Percentiles rank a stretch among this genome's conserved stretches.
Evolutionary conservation across 2,113 vertebrate genomes (phyloP).

Genomic region (Alaudala cheleensis): DNA sequence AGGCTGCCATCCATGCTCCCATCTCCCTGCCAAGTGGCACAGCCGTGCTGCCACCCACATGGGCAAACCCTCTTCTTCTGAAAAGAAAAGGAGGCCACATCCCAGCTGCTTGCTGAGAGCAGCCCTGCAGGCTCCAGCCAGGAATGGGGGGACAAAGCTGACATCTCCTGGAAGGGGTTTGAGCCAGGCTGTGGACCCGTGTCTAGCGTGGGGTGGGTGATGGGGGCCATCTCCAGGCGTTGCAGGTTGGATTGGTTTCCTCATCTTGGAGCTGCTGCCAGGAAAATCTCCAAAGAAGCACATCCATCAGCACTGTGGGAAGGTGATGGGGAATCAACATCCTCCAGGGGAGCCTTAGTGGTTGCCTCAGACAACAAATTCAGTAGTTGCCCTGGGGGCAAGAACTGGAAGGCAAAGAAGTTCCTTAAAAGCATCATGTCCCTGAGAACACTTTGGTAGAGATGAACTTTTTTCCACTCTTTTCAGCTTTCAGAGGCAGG

Average conservation of each 20-base stretch:
- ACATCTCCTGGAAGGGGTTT: accelerated
- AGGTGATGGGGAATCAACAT: background rate
- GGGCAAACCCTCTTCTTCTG: background rate
- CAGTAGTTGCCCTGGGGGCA: background rate
- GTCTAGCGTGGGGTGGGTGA: background rate
- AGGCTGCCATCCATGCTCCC: background rate
- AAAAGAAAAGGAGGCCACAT: background rate
- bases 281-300: background rate
- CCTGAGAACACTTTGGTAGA: background rate
- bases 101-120: background rate
- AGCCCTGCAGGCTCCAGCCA: background rate
- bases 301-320: background rate
- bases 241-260: background rate
- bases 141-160: accelerated
- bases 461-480: background rate
- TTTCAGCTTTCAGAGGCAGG: background rate
- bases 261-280: background rate
- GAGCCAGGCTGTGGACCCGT: background rate
- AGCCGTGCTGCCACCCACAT: background rate
- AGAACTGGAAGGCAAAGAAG: background rate
- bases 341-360: background rate
- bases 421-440: background rate
- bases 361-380: background rate
- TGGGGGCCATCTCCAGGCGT: accelerated
- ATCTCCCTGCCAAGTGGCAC: background rate